These are phyloP conservation scores for Macheiramphus alcinus DNA, from an alignment of 2,113 vertebrate genomes.

Conservation along the genomic window DNA sequence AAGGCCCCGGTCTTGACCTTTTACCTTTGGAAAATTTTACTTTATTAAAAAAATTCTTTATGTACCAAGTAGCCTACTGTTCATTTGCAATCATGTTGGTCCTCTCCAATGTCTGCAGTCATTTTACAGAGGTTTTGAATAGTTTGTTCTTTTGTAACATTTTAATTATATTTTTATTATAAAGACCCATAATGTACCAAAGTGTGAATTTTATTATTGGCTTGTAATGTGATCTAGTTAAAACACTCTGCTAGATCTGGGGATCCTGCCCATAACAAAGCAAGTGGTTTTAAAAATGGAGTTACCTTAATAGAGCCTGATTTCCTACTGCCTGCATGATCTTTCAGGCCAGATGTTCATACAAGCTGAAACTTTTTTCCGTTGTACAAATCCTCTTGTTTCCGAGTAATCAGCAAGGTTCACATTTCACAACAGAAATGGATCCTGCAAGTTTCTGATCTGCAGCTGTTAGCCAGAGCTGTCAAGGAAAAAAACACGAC, in stretches of 20 bases:
- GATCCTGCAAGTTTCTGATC: background rate
- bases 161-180: background rate
- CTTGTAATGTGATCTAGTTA: background rate
- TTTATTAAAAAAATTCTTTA: background rate
- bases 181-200: background rate
- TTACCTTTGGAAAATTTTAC: background rate
- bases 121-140: background rate
- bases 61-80: background rate
- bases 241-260: background rate
- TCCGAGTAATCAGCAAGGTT: background rate
- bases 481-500: background rate
- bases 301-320: background rate
- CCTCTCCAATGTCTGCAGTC: background rate
- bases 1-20: background rate
- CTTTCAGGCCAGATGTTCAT: background rate
- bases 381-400: background rate
- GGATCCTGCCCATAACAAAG: background rate
- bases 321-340: background rate
- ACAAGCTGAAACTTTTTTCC: background rate
- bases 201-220: conserved; percentile 6
- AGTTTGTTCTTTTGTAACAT: background rate
- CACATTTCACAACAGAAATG: background rate
- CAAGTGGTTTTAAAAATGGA: background rate
- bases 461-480: background rate
- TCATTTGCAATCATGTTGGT: background rate